phyloP scores from a whole-genome alignment of 2,797 vertebrate species.

The Sternarchorhynchus goeldii region DNA sequence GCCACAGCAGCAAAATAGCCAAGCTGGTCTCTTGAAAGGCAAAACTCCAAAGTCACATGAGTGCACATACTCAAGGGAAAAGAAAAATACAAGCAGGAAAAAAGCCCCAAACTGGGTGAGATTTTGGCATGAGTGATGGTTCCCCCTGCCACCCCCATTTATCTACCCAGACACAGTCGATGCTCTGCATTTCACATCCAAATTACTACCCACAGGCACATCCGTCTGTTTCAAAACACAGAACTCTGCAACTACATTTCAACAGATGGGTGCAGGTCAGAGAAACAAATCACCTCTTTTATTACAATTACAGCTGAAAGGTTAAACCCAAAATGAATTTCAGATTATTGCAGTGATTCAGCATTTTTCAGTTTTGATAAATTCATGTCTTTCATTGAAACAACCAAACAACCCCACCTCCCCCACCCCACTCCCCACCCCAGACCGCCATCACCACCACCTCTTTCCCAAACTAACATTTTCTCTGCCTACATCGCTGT shows the following conservation, averaged over 20 bases:
- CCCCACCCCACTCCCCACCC: background rate
- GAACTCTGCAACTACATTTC: background rate
- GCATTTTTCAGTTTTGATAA: background rate
- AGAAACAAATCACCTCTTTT: slow-evolving; percentile 8
- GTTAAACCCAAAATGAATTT: slow-evolving; percentile 11
- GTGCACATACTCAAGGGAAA: background rate
- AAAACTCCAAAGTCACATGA: too few species aligned
- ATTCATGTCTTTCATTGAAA: background rate
- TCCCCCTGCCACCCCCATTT: too few species aligned
- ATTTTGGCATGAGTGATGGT: background rate
- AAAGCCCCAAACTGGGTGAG: too few species aligned
- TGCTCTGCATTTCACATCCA: background rate
- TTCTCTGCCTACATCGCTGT: background rate
- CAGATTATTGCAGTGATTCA: background rate
- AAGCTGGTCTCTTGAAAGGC: background rate
- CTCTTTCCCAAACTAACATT: slow-evolving; percentile 10
- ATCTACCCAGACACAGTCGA: background rate
- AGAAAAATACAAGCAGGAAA: too few species aligned
- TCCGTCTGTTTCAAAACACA: background rate
- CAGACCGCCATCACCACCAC: background rate
- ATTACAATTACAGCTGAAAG: slow-evolving; percentile 23
- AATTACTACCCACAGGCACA: background rate
- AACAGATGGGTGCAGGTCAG: background rate
- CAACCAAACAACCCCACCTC: too few species aligned
- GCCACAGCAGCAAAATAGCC: background rate